A percentile compares a stretch with the other conserved stretches of the same genome.
Conservation (phyloP, 2,113 vertebrate genomes). For the Mustela lutreola region DNA sequence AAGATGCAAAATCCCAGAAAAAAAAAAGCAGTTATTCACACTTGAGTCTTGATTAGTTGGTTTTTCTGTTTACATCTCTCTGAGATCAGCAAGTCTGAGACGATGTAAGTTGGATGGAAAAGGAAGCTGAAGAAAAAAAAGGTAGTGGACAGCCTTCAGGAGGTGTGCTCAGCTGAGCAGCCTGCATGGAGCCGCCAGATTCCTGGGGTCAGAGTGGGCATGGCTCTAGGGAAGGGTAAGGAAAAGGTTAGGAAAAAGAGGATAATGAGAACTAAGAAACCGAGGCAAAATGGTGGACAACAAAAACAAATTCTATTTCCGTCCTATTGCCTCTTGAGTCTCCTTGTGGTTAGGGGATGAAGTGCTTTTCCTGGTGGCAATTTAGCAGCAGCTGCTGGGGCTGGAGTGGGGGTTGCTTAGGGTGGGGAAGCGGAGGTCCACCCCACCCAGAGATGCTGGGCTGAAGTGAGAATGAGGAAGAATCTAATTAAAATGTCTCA, state of each 20-base stretch:
- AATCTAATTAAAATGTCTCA: slow-evolving; percentile 2
- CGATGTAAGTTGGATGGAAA: not conserved
- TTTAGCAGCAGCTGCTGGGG: not conserved
- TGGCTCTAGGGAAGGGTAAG: not conserved
- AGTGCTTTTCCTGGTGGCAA: not conserved
- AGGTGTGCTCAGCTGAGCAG: not conserved
- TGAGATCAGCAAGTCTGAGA: not conserved
- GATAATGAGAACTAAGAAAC: not conserved
- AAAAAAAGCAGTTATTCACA: not conserved
- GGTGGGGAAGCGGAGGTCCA: not conserved
- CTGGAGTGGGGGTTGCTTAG: not conserved
- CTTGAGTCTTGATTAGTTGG: not conserved
- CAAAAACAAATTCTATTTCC: not conserved
- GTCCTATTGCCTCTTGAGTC: not conserved
- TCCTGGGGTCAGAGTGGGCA: not conserved
- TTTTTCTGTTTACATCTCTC: not conserved
- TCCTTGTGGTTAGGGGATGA: not conserved
- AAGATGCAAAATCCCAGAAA: not conserved
- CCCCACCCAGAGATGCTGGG: not conserved
- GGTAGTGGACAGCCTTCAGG: not conserved
- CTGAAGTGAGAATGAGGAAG: not conserved
- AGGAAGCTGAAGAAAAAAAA: not conserved
- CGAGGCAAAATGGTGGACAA: not conserved
- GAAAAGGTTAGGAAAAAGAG: not conserved
- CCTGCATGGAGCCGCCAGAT: not conserved